Conservation (phyloP, 2,888 invertebrate species). For the Buathra laborator region DNA sequence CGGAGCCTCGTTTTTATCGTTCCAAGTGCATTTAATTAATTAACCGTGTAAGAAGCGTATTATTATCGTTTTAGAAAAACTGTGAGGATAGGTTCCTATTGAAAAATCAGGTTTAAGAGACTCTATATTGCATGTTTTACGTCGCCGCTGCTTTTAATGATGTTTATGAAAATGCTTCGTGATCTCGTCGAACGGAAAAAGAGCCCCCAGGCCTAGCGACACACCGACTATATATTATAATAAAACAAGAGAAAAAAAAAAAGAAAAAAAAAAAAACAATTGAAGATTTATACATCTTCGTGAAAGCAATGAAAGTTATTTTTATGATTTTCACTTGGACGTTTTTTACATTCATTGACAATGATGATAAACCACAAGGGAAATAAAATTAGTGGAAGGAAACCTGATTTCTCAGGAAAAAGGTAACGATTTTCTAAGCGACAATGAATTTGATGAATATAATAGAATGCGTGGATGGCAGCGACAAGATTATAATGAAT, state of each 20-base stretch:
- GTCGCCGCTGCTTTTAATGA: conserved; percentile 63
- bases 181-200: conserved; percentile 76
- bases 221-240: conserved; percentile 25
- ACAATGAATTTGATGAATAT: conserved; percentile 75
- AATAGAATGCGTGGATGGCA: conserved; percentile 70
- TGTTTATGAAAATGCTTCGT: conserved; percentile 82
- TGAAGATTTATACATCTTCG: conserved; percentile 56
- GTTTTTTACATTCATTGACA: conserved; percentile 63
- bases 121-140: conserved; percentile 65
- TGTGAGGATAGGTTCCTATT: conserved; percentile 79
- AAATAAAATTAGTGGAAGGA: conserved; percentile 61
- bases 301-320: conserved; percentile 68
- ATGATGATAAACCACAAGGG: conserved; percentile 37
- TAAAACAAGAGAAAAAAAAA: conserved; percentile 11
- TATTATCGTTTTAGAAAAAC: conserved; percentile 74
- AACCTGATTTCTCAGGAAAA: conserved; percentile 75
- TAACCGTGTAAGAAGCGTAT: conserved; percentile 76
- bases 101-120: conserved; percentile 74
- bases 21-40: conserved; percentile 81
- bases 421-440: conserved; percentile 76
- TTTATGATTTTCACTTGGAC: conserved; percentile 64
- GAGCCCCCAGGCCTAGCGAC: conserved; percentile 78
- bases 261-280: conserved; percentile 36
- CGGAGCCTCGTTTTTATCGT: conserved; percentile 71
- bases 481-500: conserved; percentile 77